Evolutionary conservation across 2,888 invertebrate genomes (phyloP), one percentile per base, ranked within the genome.

Genomic region (Cancer borealis): DNA sequence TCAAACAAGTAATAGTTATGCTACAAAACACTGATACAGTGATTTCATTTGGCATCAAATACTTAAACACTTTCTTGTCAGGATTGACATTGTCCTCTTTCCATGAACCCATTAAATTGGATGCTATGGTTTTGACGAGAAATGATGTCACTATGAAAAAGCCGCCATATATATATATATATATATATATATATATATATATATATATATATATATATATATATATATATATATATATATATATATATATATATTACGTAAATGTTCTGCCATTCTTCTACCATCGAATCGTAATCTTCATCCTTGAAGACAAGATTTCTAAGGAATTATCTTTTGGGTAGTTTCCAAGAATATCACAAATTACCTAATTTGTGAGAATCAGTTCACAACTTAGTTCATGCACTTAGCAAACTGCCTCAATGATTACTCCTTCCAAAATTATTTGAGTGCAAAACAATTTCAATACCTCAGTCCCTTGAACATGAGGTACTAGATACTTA

Each of bases 401-500:
- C 84, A 39, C 84, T 30, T 84, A n/a, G 39, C 84, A 84, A 84
- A 39, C 73, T 73, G 73, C 26, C 73, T 73, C 73, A 39, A 39
- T 84, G 2, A 84, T 84, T 17, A 6, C 26, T n/a, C 54, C 26
- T 73, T 73, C n/a, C 73, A 21, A 26, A 84, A 84, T 84, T 84
- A 10, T 39, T 5, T 14, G 39, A 84, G 39, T 39, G 84, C 84
- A 84, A 39, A 84, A 39, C 39, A 84, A 10, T 84, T 84, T 84
- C 14, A 39, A 84, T 3, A 84, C n/a, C 39, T 10, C n/a, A 73
- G 39, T 39, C 84, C 84, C 17, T 84, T 84, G 39, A 39, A 30
- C 3, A 39, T 26, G n/a, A 79, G n/a, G 4, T 66, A 66, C 79
- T 26, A 79, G n/a, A 79, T 26, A 14, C 39, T 39, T 17, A 84